Conservation (phyloP, 1,140 invertebrate genomes). For the Papilio helenus region DNA sequence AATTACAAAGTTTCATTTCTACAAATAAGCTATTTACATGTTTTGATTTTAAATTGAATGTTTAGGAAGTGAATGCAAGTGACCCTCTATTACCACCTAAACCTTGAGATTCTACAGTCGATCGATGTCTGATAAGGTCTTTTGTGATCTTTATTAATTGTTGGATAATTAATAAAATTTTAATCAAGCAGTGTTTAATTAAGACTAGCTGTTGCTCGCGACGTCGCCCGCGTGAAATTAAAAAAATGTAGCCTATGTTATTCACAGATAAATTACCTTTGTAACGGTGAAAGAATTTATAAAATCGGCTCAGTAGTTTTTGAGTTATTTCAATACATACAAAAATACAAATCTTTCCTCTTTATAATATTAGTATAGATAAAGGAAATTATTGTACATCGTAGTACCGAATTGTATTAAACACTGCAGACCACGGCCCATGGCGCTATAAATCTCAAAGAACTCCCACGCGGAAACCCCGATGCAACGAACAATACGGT, state of each 20-base stretch:
- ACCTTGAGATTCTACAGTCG: no score
- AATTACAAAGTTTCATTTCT: neutral
- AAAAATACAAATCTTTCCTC: no score
- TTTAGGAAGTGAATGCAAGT: neutral
- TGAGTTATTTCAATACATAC: no score
- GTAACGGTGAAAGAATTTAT: no score
- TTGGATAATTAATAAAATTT: neutral
- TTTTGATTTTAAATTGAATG: neutral
- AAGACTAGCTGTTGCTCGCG: no score
- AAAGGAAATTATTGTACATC: constrained; percentile 5
- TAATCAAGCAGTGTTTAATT: no score
- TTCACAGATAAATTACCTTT: no score
- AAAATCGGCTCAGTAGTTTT: no score
- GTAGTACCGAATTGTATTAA: constrained; percentile 14
- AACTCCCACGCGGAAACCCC: constrained; percentile 64
- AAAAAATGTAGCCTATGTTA: no score
- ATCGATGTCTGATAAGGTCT: neutral
- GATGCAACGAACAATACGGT: constrained; percentile 63
- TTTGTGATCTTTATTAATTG: neutral
- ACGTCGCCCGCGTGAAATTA: no score
- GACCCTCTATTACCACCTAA: neutral
- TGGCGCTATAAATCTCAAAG: constrained; percentile 69
- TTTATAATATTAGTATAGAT: no score
- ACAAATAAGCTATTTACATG: neutral
- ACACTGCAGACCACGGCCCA: constrained; percentile 16